These are phyloP conservation scores for Zele albiditarsus DNA, from an alignment of 2,888 invertebrate genomes.

Conservation along the genomic window DNA sequence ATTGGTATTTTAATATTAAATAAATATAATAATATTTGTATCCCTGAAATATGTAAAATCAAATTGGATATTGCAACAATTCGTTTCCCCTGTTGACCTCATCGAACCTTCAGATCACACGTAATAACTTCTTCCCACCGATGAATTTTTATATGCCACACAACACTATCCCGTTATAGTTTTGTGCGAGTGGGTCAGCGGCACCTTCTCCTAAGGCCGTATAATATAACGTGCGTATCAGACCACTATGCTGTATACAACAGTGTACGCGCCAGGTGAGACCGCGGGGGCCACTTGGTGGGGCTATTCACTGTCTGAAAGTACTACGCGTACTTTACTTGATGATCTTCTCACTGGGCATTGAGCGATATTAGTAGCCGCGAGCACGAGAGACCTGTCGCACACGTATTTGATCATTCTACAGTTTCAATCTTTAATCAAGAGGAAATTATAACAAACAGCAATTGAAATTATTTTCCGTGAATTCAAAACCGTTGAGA, in stretches of 20 bases:
- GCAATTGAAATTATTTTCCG: neutral
- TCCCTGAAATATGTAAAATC: neutral
- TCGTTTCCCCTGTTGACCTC: slow-evolving; percentile 1
- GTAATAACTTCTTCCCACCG: slow-evolving; percentile 15
- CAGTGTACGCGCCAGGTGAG: slow-evolving; percentile 16
- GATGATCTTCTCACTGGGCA: slow-evolving; percentile 55
- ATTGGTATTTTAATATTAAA: neutral
- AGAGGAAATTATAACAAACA: neutral
- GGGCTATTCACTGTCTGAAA: slow-evolving; percentile 44
- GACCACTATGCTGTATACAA: slow-evolving; percentile 35
- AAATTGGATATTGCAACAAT: neutral
- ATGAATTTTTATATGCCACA: slow-evolving; percentile 28
- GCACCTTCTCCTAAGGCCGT: slow-evolving; percentile 52
- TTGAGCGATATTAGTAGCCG: slow-evolving; percentile 66
- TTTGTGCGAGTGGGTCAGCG: slow-evolving; percentile 70
- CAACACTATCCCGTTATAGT: slow-evolving; percentile 66
- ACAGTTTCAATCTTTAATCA: neutral
- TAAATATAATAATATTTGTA: neutral
- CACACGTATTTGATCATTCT: slow-evolving; percentile 50
- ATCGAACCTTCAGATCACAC: neutral
- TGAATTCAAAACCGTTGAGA: neutral
- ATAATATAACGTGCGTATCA: slow-evolving; percentile 41
- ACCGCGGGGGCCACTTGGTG: slow-evolving; percentile 47
- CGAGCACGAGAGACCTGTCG: slow-evolving; percentile 60
- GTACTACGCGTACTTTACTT: slow-evolving; percentile 55